Evolutionary conservation across 2,888 invertebrate genomes (phyloP).

Genomic region (Hemistola chrysoprasaria): DNA sequence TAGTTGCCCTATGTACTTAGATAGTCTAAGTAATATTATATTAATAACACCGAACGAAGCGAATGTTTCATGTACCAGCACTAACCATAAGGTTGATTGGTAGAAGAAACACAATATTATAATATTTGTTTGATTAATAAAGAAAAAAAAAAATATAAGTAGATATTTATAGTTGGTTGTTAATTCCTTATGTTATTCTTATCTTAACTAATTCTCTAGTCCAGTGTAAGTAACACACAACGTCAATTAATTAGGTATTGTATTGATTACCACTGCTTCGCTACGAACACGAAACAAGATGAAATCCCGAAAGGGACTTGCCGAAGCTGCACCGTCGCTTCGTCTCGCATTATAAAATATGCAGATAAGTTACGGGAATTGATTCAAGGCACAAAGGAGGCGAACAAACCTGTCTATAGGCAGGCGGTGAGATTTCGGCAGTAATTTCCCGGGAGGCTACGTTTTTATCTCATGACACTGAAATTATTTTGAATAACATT

Average conservation of each 20-base stretch:
- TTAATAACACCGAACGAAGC: too few relatives aligned
- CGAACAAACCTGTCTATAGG: constrained; percentile 65
- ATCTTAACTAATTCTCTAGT: too few relatives aligned
- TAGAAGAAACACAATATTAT: too few relatives aligned
- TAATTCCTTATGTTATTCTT: too few relatives aligned
- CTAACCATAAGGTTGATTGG: too few relatives aligned
- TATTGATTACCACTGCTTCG: constrained; percentile 25
- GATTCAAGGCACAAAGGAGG: constrained; percentile 77
- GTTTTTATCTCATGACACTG: constrained; percentile 71
- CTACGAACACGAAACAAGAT: constrained; percentile 37
- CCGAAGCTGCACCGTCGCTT: constrained; percentile 61
- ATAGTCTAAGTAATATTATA: too few relatives aligned
- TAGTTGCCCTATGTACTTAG: too few relatives aligned
- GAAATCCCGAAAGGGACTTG: constrained; percentile 52
- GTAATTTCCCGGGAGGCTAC: constrained; percentile 75
- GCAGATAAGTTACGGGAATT: constrained; percentile 80
- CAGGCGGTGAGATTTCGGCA: constrained; percentile 72
- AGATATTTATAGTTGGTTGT: too few relatives aligned
- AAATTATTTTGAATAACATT: constrained; percentile 62
- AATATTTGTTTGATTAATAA: too few relatives aligned
- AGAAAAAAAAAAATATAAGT: too few relatives aligned
- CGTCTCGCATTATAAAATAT: constrained; percentile 77
- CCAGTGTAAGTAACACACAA: not conserved
- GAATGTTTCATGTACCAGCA: too few relatives aligned
- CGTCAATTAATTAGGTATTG: not conserved